A percentile compares a stretch with the other conserved stretches of the same genome.
Conservation (phyloP, 2,888 invertebrate genomes). For the Lithosia quadra region DNA sequence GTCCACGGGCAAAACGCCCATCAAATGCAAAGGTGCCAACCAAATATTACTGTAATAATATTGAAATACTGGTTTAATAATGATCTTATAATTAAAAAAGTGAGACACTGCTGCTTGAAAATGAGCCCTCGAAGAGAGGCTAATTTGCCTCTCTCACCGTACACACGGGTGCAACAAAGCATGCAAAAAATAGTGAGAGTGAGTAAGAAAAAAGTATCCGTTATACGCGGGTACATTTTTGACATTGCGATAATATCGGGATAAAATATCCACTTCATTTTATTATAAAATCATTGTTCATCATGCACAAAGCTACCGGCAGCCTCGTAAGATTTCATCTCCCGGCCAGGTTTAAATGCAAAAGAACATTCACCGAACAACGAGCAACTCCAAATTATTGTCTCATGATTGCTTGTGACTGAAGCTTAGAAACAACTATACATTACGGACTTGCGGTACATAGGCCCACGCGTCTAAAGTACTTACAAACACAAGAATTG, state of each 20-base stretch:
- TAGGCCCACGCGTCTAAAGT: neutral
- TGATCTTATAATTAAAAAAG: no score
- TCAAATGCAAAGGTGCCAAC: no score
- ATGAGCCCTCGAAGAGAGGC: no score
- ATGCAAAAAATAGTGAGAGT: no score
- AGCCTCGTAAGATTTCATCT: slow-evolving; percentile 1
- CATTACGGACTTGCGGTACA: slow-evolving; percentile 19
- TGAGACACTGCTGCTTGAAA: neutral
- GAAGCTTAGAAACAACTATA: slow-evolving; percentile 46
- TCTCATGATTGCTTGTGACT: slow-evolving; percentile 72
- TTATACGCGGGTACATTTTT: neutral
- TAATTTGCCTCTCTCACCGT: no score
- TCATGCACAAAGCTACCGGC: neutral
- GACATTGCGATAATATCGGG: no score
- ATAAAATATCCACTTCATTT: no score
- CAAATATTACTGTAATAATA: neutral
- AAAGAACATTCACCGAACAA: slow-evolving; percentile 27
- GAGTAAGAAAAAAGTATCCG: no score
- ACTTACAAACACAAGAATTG: slow-evolving; percentile 14
- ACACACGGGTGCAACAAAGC: no score
- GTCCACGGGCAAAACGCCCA: neutral
- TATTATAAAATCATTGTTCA: neutral
- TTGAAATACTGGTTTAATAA: no score
- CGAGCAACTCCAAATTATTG: slow-evolving; percentile 72
- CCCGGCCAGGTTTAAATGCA: slow-evolving; percentile 36